phyloP scores from a whole-genome alignment of 2,888 invertebrate species.

The Napeogenes inachia region DNA sequence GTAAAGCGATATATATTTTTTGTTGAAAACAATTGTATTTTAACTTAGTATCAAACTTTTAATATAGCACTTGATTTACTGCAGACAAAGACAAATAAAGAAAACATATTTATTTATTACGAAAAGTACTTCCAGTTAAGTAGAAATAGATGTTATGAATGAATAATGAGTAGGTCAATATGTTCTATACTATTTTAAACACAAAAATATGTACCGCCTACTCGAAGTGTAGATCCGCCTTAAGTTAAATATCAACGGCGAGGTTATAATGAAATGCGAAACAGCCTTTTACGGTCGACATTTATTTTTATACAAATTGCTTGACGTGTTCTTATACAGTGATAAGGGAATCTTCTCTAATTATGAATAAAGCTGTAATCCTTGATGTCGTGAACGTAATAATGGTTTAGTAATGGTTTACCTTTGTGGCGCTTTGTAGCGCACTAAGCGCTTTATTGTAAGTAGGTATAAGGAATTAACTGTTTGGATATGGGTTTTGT shows the following conservation, averaged over 20 bases:
- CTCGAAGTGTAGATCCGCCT: background rate
- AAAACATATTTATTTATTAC: too few species aligned
- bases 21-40: too few species aligned
- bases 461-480: background rate
- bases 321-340: slow-evolving; percentile 32
- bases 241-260: slow-evolving; percentile 12
- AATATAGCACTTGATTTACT: too few species aligned
- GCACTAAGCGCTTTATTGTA: slow-evolving; percentile 21
- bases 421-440: too few species aligned
- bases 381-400: slow-evolving; percentile 17
- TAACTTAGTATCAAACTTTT: too few species aligned
- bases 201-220: slow-evolving; percentile 3
- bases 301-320: slow-evolving; percentile 39
- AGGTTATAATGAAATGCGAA: slow-evolving; percentile 29
- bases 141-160: background rate
- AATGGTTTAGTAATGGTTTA: slow-evolving; percentile 23
- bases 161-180: background rate
- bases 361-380: slow-evolving; percentile 31
- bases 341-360: slow-evolving; percentile 33
- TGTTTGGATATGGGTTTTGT: too few species aligned
- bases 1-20: background rate
- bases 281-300: slow-evolving; percentile 33
- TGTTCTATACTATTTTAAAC: background rate
- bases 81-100: too few species aligned
- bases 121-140: too few species aligned